phyloP scores from a whole-genome alignment of 2,888 invertebrate species.

The Parnassius glacialis region DNA sequence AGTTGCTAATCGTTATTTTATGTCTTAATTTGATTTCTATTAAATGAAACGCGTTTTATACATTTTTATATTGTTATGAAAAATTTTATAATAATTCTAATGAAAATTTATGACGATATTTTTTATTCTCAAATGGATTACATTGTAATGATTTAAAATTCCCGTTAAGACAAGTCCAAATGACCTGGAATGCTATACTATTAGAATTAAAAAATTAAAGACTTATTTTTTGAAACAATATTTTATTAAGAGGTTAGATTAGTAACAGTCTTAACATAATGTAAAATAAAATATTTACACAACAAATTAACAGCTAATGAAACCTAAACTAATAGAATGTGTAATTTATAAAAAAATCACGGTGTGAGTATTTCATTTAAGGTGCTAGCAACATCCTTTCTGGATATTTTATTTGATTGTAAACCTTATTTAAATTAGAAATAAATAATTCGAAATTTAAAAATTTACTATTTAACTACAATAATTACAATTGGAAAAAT shows the following conservation, averaged over 20 bases:
- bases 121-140: too few species aligned
- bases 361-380: background rate
- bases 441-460: background rate
- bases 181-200: too few species aligned
- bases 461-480: background rate
- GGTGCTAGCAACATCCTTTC: background rate
- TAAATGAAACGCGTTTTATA: too few species aligned
- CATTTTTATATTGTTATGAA: too few species aligned
- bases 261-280: conserved; percentile 60
- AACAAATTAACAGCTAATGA: background rate
- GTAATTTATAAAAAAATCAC: background rate
- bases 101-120: too few species aligned
- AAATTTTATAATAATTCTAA: too few species aligned
- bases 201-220: conserved; percentile 49
- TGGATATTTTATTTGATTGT: background rate
- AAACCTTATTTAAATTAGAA: background rate
- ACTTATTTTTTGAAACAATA: conserved; percentile 56
- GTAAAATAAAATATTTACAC: conserved; percentile 33
- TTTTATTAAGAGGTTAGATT: conserved; percentile 59
- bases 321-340: background rate
- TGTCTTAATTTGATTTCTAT: too few species aligned
- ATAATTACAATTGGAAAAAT: too few species aligned
- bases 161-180: too few species aligned
- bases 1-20: too few species aligned
- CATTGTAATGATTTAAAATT: too few species aligned